A percentile compares a stretch with the other conserved stretches of the same genome.
phyloP scores from a whole-genome alignment of 2,113 vertebrate genomes.

The Brachypteracias leptosomus region DNA sequence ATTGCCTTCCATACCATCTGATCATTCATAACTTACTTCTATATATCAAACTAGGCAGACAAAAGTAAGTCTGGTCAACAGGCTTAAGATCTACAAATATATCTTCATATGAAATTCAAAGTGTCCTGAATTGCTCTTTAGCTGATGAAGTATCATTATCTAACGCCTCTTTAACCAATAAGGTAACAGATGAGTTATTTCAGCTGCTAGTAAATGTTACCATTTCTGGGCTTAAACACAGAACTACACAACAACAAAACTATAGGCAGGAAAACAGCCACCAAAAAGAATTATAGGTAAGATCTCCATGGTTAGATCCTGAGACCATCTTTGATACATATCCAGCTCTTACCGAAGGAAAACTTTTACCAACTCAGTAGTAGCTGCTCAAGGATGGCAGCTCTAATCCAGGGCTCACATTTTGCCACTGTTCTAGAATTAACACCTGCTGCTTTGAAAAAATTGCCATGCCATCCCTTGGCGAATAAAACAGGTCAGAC shows the following conservation, averaged over 20 bases:
- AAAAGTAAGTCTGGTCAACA: not conserved
- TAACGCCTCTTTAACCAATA: not conserved
- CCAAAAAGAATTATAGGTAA: not conserved
- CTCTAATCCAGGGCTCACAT: not conserved
- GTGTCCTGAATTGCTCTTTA: not conserved
- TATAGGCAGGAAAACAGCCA: not conserved
- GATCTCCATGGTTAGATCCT: not conserved
- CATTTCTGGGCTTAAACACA: not conserved
- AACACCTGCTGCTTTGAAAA: slow-evolving; percentile 27
- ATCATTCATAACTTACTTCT: not conserved
- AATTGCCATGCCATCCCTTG: not conserved
- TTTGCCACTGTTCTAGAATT: slow-evolving; percentile 16
- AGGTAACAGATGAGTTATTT: slow-evolving; percentile 11
- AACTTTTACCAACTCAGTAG: not conserved
- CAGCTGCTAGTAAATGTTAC: not conserved
- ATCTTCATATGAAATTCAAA: not conserved
- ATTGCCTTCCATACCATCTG: not conserved
- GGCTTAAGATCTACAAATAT: not conserved
- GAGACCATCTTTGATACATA: not conserved
- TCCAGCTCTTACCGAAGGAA: not conserved
- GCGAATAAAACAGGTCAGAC: not conserved
- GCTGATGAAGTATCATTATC: not conserved
- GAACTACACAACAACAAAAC: not conserved
- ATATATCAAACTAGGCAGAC: not conserved
- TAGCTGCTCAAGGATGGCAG: not conserved